Evolutionary conservation across 1,140 invertebrate genomes (phyloP), one percentile per base, ranked within the genome.

Genomic region (Periplaneta americana): DNA sequence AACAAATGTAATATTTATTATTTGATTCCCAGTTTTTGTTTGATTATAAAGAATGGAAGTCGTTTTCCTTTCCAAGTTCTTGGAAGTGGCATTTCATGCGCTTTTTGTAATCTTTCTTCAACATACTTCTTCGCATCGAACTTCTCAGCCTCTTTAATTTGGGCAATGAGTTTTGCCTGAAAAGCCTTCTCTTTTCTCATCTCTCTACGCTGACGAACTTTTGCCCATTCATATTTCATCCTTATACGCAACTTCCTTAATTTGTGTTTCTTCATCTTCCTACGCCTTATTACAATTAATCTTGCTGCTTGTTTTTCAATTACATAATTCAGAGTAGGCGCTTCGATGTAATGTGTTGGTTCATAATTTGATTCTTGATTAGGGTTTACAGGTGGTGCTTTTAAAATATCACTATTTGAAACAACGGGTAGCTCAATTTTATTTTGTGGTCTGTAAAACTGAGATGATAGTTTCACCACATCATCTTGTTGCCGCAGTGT

Each of bases 261-360:
- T 86, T 97, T 95, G 85, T 97, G 96, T 85, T 93, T 95, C 85
- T 94, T 96, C 93, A 98, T 97, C 88, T 97, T 98, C 48, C 91
- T 92, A 75, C 92, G 89, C 66, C 96, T 91, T 75, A 97, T 96
- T 0, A 94, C 92, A 84, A 97, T 94, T 48, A 97, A 86, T 78
- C 93, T 88, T 1, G 90, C 91, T 0, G 95, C 95, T 85, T 93
- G 91, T 85, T 94, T 95, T 83, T 92, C 91, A 34, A 82, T 48
- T 10, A 74, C 81, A 36, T 81, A 57, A 17, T 36, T 15, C 83
- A 81, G 34, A 79, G 82, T 79, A 77, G 81, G 81, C 31, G 28
- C 75, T 28, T 81, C 35, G 18, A 81, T 48, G 28, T 28, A 31
- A 75, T 22, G 15, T 39, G 37, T 6, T 9, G 75, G 66, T 28